Percentiles rank a stretch among this genome's conserved stretches.
Evolutionary conservation across 2,797 vertebrate genomes (phyloP).

Genomic region (Oophaga sylvatica): DNA sequence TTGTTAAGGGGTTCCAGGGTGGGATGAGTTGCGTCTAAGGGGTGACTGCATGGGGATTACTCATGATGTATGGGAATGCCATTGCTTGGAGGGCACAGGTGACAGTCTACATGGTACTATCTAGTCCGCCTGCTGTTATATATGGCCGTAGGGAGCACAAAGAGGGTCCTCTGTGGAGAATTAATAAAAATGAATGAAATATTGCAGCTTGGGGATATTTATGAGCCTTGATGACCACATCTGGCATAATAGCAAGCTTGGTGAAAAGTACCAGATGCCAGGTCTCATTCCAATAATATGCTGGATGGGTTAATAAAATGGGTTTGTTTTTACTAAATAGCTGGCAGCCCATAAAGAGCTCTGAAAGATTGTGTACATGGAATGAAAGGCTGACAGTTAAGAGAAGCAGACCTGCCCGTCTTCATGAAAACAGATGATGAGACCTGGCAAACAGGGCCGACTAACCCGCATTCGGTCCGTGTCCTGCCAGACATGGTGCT

Average conservation of each 20-base stretch:
- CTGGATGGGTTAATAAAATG: constrained; percentile 42
- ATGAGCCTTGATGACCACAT: neutral
- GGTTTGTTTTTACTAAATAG: constrained; percentile 43
- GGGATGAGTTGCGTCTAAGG: constrained; percentile 66
- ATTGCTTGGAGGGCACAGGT: neutral
- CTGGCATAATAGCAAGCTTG: constrained; percentile 2
- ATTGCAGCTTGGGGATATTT: neutral
- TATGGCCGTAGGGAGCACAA: neutral
- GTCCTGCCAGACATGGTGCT: neutral
- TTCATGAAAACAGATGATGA: constrained; percentile 43
- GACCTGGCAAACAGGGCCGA: constrained; percentile 21
- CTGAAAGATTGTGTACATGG: constrained; percentile 53
- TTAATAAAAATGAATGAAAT: neutral
- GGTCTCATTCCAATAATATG: neutral
- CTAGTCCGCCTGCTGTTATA: neutral
- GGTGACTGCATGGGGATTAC: constrained; percentile 74
- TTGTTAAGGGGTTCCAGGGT: constrained; percentile 74
- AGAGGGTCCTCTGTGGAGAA: neutral
- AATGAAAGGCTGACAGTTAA: constrained; percentile 52
- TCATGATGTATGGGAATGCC: constrained; percentile 64
- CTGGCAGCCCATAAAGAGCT: constrained; percentile 57
- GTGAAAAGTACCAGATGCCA: constrained; percentile 21
- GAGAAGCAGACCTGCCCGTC: constrained; percentile 49
- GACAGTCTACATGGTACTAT: neutral
- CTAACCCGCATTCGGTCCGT: neutral